Evolutionary conservation across 2,797 vertebrate species (phyloP).

Genomic region (Coregonus sp.): DNA sequence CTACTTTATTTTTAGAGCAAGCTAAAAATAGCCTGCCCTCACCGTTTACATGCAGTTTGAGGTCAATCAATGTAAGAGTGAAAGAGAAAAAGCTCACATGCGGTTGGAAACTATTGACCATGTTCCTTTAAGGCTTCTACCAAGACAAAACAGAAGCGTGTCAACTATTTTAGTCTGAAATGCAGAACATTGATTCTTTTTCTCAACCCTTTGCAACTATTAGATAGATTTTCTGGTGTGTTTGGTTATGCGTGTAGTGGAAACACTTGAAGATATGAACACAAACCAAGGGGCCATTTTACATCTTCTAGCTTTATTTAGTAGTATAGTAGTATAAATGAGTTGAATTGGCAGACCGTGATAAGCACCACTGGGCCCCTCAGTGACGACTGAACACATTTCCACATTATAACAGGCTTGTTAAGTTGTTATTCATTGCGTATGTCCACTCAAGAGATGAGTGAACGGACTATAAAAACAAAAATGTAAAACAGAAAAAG

Average conservation of each 20-base stretch:
- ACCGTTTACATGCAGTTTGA: conserved; percentile 28
- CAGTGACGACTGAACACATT: conserved; percentile 17
- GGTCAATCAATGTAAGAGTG: conserved; percentile 11
- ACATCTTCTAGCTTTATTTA: conserved; percentile 72
- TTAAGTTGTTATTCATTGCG: conserved; percentile 40
- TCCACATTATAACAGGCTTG: conserved; percentile 46
- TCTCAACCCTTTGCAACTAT: not conserved
- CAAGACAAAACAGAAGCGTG: not conserved
- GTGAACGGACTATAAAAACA: conserved; percentile 16
- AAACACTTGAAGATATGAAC: conserved; percentile 28
- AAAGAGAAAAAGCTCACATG: conserved; percentile 47
- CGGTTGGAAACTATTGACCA: conserved; percentile 69
- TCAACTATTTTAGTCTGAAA: not conserved
- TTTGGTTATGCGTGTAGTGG: too few species aligned
- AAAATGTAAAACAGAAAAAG: conserved; percentile 42
- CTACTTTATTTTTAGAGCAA: conserved; percentile 15
- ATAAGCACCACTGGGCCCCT: conserved; percentile 53
- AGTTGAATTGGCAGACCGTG: conserved; percentile 67
- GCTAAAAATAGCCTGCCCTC: conserved; percentile 60
- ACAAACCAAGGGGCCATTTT: conserved; percentile 10
- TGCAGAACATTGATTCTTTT: not conserved
- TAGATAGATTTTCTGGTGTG: not conserved
- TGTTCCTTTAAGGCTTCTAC: conserved; percentile 52
- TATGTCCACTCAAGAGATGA: conserved; percentile 38
- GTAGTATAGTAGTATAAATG: conserved; percentile 73